Evolutionary conservation across 2,113 vertebrate genomes (phyloP), one percentile per base, ranked within the genome.

Genomic region (Colinus virginianus): DNA sequence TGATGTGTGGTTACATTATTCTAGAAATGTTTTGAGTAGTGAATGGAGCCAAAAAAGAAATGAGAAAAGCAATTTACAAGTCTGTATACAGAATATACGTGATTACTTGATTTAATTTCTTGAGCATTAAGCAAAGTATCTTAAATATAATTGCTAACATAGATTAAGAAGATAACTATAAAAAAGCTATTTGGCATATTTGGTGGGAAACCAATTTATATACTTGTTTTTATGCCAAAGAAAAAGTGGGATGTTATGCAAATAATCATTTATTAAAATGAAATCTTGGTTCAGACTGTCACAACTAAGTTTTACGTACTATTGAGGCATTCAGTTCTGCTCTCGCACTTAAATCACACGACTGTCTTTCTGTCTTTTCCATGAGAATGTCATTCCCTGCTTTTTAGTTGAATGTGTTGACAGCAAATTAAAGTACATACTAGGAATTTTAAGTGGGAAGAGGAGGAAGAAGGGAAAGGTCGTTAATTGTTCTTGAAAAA

Each of bases 331-430:
- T 82, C 62, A 70, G 66, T 74, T 87, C 63, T 91, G 78, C 78
- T 94, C 56, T 93, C 46, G 90, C 16, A 2, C 36, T 94, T 83
- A 36, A 90, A 91, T 55, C 68, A 77, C 56, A 67, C 70, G 74
- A 22, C 85, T 87, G 77, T 70, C 56, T 96, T 72, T 93, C 85
- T 87, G 77, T 70, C 56, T 96, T 72, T 93, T 88, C 74, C 48
- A 20, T 68, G 49, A 51, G 88, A 90, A 94, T 67, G 38, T 71
- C 42, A 53, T 53, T 86, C 76, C 75, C 72, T 87, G 49, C 56
- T 68, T 71, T 88, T 91, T 67, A 79, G 62, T 30, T 83, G 14
- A 72, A 90, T 45, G 36, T 53, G 15, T 68, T 92, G 38, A 84
- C 93, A 88, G 80, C 16, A 34, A 62, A 69, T 53, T 80, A 40